Conservation (phyloP, 2,113 vertebrate genomes). For the Capreolus pygargus region DNA sequence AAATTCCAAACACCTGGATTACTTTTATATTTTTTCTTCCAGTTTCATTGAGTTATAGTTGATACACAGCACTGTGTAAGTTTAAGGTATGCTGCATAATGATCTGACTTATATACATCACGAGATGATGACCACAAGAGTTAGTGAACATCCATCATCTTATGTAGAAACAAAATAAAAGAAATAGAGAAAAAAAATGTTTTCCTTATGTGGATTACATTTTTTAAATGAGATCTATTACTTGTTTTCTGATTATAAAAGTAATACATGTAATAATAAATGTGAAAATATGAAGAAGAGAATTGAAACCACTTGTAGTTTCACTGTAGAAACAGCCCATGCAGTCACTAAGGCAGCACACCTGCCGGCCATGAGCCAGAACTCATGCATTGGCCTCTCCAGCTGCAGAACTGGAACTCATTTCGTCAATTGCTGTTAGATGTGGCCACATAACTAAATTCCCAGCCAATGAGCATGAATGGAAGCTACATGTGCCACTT, state of each 20-base stretch:
- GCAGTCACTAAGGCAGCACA: neutral
- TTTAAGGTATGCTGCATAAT: neutral
- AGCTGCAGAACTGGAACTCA: neutral
- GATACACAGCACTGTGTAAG: neutral
- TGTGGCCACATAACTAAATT: neutral
- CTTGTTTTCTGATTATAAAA: neutral
- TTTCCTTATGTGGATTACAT: neutral
- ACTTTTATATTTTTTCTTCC: neutral
- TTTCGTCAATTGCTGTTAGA: neutral
- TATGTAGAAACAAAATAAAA: neutral
- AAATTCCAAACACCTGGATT: neutral
- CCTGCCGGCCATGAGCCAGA: neutral
- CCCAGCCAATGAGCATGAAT: neutral
- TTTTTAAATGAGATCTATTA: neutral
- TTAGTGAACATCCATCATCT: neutral
- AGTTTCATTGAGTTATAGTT: neutral
- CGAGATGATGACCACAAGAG: neutral
- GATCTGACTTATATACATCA: neutral
- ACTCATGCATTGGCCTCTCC: neutral
- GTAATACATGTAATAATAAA: neutral
- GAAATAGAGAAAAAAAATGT: neutral
- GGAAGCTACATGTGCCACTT: too few species aligned
- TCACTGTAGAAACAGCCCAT: neutral
- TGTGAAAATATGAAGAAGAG: neutral
- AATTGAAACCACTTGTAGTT: neutral